A percentile compares a stretch with the other conserved stretches of the same genome.
Conservation (phyloP, 2,797 vertebrate genomes). For the Cynopterus sphinx region DNA sequence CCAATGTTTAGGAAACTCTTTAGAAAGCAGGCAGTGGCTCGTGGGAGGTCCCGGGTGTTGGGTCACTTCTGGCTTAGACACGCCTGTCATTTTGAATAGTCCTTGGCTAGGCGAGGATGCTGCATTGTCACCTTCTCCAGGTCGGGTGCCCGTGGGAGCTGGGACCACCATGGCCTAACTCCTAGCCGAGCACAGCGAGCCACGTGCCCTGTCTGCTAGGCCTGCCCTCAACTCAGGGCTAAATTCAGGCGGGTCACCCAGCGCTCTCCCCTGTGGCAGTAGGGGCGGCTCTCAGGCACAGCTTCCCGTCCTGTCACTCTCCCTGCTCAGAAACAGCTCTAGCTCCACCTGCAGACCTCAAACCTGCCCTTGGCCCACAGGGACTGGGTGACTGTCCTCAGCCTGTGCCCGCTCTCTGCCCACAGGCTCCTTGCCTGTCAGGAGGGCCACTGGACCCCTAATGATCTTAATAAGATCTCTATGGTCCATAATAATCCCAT, state of each 20-base stretch:
- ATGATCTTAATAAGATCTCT: background rate
- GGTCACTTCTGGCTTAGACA: background rate
- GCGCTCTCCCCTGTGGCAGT: background rate
- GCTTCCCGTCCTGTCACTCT: too few relatives aligned
- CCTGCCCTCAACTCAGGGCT: background rate
- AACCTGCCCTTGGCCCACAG: background rate
- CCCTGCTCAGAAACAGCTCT: too few relatives aligned
- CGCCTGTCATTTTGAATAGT: background rate
- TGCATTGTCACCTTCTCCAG: background rate
- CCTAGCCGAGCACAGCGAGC: background rate
- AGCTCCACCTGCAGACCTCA: background rate
- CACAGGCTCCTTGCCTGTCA: background rate
- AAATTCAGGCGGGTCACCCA: too few relatives aligned
- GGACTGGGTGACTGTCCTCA: too few relatives aligned
- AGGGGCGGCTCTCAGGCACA: background rate
- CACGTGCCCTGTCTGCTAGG: background rate
- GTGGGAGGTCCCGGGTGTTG: too few relatives aligned
- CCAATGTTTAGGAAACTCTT: too few relatives aligned
- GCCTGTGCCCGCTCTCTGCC: background rate
- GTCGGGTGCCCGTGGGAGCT: background rate
- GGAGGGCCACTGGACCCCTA: background rate
- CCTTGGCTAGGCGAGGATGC: background rate
- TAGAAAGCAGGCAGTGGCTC: background rate
- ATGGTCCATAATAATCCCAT: background rate
- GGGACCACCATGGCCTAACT: background rate